Percentiles rank a stretch among this genome's conserved stretches.
phyloP scores from a whole-genome alignment of 2,797 vertebrate species.

The Lophius americanus region DNA sequence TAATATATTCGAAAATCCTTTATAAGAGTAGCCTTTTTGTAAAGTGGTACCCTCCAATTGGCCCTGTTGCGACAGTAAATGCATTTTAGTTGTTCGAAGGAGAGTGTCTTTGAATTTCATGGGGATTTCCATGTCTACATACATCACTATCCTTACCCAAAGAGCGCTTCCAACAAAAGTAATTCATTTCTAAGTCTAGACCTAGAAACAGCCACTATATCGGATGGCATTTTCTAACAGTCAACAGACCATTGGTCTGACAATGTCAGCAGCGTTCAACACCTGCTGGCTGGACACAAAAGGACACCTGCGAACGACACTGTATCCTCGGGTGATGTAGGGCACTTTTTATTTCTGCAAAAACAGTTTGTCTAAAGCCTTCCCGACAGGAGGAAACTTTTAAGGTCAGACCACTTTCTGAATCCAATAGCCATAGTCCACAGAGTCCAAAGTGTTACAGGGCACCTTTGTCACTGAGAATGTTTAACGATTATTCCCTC shows the following conservation, averaged over 20 bases:
- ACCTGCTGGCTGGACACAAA: constrained; percentile 38
- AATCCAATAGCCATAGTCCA: constrained; percentile 30
- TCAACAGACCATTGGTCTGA: constrained; percentile 44
- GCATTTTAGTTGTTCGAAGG: too few relatives aligned
- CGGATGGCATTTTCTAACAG: constrained; percentile 41
- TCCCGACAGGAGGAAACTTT: constrained; percentile 47
- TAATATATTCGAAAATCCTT: too few relatives aligned
- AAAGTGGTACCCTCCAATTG: too few relatives aligned
- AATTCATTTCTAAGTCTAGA: too few relatives aligned
- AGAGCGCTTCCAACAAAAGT: too few relatives aligned
- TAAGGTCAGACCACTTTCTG: constrained; percentile 72
- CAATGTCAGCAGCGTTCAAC: constrained; percentile 39
- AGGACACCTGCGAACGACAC: constrained; percentile 36
- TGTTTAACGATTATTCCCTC: constrained; percentile 51
- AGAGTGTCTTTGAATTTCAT: too few relatives aligned
- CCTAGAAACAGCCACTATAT: constrained; percentile 1
- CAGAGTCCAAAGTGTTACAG: constrained; percentile 24
- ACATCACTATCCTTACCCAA: too few relatives aligned
- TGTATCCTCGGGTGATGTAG: constrained; percentile 39
- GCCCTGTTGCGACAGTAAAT: too few relatives aligned
- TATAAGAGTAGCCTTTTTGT: too few relatives aligned
- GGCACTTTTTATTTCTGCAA: constrained; percentile 42
- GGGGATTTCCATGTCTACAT: too few relatives aligned
- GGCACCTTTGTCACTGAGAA: constrained; percentile 57
- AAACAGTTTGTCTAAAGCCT: constrained; percentile 31